These are phyloP conservation scores for Dryobates pubescens DNA, from an alignment of 2,797 vertebrate genomes.

Conservation along the genomic window DNA sequence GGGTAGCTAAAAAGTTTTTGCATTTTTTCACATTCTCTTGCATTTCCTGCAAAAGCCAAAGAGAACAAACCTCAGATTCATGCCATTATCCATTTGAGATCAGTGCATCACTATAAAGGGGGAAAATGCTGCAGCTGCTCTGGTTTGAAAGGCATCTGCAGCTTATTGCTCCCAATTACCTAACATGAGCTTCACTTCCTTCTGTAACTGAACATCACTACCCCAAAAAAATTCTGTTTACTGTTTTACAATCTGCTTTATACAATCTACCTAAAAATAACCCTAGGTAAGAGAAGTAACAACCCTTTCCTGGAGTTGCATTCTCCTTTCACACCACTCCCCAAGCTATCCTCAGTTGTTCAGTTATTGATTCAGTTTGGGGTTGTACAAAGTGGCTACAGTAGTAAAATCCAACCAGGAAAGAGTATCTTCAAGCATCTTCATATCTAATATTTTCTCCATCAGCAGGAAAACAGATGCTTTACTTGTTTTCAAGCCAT, in stretches of 20 bases:
- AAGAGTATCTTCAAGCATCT: neutral
- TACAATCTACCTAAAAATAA: neutral
- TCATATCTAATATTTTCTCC: neutral
- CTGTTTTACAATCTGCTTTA: neutral
- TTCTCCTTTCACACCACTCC: neutral
- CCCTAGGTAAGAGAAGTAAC: neutral
- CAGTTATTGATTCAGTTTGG: neutral
- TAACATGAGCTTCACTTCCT: neutral
- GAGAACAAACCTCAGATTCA: neutral
- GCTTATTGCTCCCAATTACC: neutral
- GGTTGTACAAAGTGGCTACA: neutral
- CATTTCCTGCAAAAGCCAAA: conserved; percentile 82
- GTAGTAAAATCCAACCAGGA: neutral
- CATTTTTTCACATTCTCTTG: conserved; percentile 93
- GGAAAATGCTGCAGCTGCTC: neutral
- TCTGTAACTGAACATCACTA: neutral
- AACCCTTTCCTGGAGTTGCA: neutral
- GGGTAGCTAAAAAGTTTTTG: conserved; percentile 90
- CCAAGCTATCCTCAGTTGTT: neutral
- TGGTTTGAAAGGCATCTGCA: neutral
- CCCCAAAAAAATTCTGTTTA: neutral
- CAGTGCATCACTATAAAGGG: neutral
- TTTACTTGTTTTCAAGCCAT: neutral
- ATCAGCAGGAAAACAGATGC: neutral
- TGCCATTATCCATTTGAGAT: neutral